These are phyloP conservation scores for Sabellastarte sp. DNA, from an alignment of 2,888 invertebrate species.

Conservation along the genomic window DNA sequence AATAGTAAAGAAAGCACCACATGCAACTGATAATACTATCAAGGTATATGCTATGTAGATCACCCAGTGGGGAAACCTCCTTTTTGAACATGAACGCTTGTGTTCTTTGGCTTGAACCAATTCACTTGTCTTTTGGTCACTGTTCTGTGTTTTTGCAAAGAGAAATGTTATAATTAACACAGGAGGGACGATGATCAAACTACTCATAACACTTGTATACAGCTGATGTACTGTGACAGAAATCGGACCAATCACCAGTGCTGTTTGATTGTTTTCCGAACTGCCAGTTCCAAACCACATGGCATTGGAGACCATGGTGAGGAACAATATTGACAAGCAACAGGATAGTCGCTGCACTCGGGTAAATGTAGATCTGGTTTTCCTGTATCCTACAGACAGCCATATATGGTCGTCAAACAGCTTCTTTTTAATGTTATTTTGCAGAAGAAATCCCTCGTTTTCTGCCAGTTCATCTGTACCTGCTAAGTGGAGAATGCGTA, in stretches of 20 bases:
- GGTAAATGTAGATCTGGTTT: slow-evolving; percentile 55
- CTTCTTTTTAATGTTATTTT: slow-evolving; percentile 10
- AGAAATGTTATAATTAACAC: slow-evolving; percentile 31
- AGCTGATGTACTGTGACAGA: slow-evolving; percentile 27
- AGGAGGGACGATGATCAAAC: slow-evolving; percentile 34
- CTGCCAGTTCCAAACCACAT: slow-evolving; percentile 31
- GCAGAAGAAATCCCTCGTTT: background rate
- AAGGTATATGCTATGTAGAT: slow-evolving; percentile 21
- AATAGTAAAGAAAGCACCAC: slow-evolving; percentile 57
- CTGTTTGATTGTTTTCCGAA: background rate
- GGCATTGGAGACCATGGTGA: slow-evolving; percentile 40
- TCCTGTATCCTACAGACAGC: slow-evolving; percentile 59
- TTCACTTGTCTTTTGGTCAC: background rate
- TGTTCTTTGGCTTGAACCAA: background rate
- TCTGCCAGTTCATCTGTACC: slow-evolving; percentile 12
- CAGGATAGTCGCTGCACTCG: slow-evolving; percentile 45
- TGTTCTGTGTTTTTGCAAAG: slow-evolving; percentile 18
- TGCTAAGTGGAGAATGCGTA: slow-evolving; percentile 13
- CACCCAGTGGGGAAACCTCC: slow-evolving; percentile 16
- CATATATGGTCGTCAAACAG: slow-evolving; percentile 59
- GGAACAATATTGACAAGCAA: slow-evolving; percentile 35
- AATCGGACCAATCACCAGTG: slow-evolving; percentile 23
- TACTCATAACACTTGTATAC: slow-evolving; percentile 35
- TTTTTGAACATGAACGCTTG: background rate
- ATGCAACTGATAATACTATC: slow-evolving; percentile 33